Percentiles rank a stretch among this genome's conserved stretches.
phyloP scores from a whole-genome alignment of 2,888 invertebrate species.

The Ichneumoninae sp. region DNA sequence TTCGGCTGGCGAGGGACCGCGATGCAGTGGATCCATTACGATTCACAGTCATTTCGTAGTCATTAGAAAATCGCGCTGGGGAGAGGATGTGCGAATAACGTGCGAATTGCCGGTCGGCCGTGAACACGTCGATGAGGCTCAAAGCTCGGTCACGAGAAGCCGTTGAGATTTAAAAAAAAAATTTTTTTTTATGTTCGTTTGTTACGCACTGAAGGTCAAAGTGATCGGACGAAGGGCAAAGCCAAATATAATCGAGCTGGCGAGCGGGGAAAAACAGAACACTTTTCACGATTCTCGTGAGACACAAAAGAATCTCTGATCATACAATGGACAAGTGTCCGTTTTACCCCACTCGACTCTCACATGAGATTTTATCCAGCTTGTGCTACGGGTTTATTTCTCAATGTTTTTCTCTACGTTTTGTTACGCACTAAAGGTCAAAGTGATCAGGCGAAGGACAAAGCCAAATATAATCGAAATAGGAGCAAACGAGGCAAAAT shows the following conservation, averaged over 20 bases:
- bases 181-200: neutral
- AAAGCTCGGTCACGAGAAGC: conserved; percentile 39
- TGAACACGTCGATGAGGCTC: conserved; percentile 17
- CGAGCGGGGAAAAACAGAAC: too few relatives aligned
- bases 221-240: too few relatives aligned
- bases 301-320: too few relatives aligned
- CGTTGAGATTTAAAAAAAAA: conserved; percentile 5
- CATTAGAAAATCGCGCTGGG: conserved; percentile 8
- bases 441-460: conserved; percentile 38
- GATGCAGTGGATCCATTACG: neutral
- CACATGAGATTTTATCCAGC: too few relatives aligned
- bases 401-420: too few relatives aligned
- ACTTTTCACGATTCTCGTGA: neutral
- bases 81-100: conserved; percentile 15
- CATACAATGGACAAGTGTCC: too few relatives aligned
- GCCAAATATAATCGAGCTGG: too few relatives aligned
- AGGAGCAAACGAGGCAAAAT: neutral
- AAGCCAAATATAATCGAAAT: neutral
- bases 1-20: neutral
- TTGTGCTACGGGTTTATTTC: too few relatives aligned
- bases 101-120: conserved; percentile 26
- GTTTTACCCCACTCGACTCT: too few relatives aligned
- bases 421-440: conserved; percentile 36
- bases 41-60: neutral
- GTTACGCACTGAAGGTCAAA: too few relatives aligned